Evolutionary conservation across 2,113 vertebrate genomes (phyloP).

Genomic region (Menura novaehollandiae): DNA sequence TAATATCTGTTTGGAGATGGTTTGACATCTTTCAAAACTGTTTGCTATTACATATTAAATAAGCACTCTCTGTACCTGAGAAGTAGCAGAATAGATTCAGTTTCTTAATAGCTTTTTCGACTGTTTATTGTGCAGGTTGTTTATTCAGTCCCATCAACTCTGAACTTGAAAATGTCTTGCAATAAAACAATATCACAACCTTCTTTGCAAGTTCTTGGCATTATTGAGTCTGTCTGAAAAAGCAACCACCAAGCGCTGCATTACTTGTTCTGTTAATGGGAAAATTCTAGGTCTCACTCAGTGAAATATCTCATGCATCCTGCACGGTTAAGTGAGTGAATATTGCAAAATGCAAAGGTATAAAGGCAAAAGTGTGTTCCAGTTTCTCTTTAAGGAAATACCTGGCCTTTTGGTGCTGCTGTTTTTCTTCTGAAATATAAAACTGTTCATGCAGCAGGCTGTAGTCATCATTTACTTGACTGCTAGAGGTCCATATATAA

Average conservation of each 20-base stretch:
- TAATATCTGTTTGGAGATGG: background rate
- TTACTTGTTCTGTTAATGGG: background rate
- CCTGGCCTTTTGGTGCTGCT: background rate
- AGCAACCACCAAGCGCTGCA: background rate
- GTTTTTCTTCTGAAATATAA: conserved; percentile 2
- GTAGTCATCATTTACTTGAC: background rate
- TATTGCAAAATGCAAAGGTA: background rate
- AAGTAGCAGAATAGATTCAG: background rate
- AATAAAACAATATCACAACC: background rate
- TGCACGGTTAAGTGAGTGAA: background rate
- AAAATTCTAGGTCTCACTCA: background rate
- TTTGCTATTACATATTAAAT: background rate
- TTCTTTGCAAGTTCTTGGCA: background rate
- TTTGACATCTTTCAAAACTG: background rate
- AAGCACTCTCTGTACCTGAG: background rate
- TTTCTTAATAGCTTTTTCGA: background rate
- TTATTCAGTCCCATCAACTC: background rate
- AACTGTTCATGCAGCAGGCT: background rate
- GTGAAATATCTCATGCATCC: background rate
- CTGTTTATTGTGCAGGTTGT: background rate
- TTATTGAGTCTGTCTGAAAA: background rate
- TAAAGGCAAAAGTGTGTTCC: background rate
- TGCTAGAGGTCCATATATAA: background rate
- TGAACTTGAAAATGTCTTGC: background rate
- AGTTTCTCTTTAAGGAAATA: background rate